phyloP scores from a whole-genome alignment of 2,888 invertebrate species.

The Masnerella sp. region DNA sequence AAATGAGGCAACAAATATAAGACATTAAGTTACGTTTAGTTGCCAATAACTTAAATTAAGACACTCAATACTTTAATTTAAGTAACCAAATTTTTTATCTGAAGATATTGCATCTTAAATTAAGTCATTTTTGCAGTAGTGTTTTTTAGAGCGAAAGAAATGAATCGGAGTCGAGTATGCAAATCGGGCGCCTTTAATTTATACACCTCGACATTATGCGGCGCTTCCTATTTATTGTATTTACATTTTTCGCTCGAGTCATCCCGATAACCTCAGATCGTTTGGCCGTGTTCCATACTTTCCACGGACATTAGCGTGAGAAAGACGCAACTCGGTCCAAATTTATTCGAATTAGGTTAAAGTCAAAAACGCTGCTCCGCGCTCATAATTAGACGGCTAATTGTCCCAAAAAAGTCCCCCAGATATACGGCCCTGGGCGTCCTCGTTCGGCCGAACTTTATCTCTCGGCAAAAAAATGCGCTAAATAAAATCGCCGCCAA shows the following conservation, averaged over 20 bases:
- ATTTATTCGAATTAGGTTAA: conserved; percentile 56
- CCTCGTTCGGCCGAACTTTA: no score
- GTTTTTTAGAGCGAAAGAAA: no score
- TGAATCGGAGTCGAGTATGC: conserved; percentile 30
- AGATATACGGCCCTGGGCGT: no score
- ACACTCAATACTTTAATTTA: no score
- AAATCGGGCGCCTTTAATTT: conserved; percentile 45
- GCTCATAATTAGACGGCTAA: conserved; percentile 27
- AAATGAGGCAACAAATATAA: conserved; percentile 1
- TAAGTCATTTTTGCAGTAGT: no score
- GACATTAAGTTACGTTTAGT: conserved; percentile 33
- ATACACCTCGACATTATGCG: conserved; percentile 37
- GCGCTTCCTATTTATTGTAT: conserved; percentile 50
- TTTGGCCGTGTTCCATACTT: conserved; percentile 61
- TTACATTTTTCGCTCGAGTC: conserved; percentile 51
- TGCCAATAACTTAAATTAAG: no score
- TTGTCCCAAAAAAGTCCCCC: conserved; percentile 13
- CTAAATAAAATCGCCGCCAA: no score
- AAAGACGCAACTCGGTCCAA: conserved; percentile 53
- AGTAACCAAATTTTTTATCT: no score
- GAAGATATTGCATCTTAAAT: no score
- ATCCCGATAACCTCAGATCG: conserved; percentile 59
- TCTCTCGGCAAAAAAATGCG: no score
- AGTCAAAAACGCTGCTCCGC: conserved; percentile 33
- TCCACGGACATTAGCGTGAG: conserved; percentile 46